Percentiles rank a stretch among this genome's conserved stretches.
phyloP scores from a whole-genome alignment of 2,113 vertebrate species.

The Eolophus roseicapilla region DNA sequence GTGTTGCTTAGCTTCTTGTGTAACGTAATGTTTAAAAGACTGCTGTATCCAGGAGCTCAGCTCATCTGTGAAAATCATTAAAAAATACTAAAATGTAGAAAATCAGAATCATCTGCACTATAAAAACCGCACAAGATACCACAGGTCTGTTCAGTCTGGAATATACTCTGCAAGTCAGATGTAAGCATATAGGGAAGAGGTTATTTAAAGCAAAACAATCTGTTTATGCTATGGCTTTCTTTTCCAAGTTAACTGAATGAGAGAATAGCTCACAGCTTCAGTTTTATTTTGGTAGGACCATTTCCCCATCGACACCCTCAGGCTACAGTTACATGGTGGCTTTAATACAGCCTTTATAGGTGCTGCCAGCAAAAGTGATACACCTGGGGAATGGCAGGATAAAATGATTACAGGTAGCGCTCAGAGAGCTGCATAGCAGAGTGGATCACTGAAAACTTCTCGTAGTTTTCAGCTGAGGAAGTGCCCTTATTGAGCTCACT shows the following conservation, averaged over 20 bases:
- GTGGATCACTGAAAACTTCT: background rate
- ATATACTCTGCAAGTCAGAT: background rate
- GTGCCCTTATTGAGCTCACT: background rate
- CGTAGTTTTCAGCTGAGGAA: background rate
- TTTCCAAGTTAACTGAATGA: background rate
- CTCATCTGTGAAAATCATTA: constrained; percentile 79
- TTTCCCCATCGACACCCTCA: background rate
- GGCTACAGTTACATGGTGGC: background rate
- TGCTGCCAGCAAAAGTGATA: background rate
- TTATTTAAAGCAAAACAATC: background rate
- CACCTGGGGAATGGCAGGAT: background rate
- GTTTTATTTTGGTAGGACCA: background rate
- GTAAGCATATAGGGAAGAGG: background rate
- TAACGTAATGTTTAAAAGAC: constrained; percentile 91
- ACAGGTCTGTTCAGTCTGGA: background rate
- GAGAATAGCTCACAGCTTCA: background rate
- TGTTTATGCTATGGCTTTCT: background rate
- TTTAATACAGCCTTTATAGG: background rate
- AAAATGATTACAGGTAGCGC: background rate
- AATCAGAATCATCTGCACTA: background rate
- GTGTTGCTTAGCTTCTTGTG: constrained; percentile 88
- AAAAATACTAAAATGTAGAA: background rate
- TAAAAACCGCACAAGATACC: background rate
- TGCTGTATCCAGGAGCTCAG: constrained; percentile 93
- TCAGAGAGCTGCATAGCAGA: background rate